Evolutionary conservation across 2,888 invertebrate species (phyloP), one percentile per base, ranked within the genome.

Genomic region (Andrena hattorfiana): DNA sequence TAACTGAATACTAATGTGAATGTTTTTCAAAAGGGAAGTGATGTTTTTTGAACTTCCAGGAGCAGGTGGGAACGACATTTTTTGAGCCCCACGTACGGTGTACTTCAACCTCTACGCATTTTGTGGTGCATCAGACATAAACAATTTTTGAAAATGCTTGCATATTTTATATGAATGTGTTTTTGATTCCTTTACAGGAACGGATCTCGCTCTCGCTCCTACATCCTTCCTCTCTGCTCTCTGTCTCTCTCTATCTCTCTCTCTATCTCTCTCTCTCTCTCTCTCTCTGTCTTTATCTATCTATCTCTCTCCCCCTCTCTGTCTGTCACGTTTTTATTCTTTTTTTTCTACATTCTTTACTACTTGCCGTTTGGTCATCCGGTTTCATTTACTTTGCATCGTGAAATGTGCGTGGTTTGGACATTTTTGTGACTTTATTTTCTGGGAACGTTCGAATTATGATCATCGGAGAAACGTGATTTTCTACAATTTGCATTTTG

Each of bases 111-210:
- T 92, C 93, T 92, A 91, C 92, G 93, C 93, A 93, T 94, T 94
- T 94, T 94, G 93, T 93, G 94, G 94, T 94, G 94, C 94, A 94
- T 94, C 94, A 94, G 93, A 94, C 93, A 93, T 92, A 91, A 92
- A 90, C 90, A 92, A 91, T 95, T 95, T 95, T 95, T 95, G 94
- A 94, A 94, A 93, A 94, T 95, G 95, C 94, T 94, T 95, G 94
- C 93, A 93, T 92, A 93, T 93, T 93, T 93, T 93, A 93, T 93
- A 92, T 93, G 93, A 94, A 94, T 94, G 93, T 94, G 92, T 93
- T 94, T 94, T 94, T 93, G 91, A 93, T 93, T 93, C 93, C 93
- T 93, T 94, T 94, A 93, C 94, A 94, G 94, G 94, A 94, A 94
- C 93, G 92, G 92, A 94, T 92, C 92, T 92, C 91, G 93, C 93